A percentile compares a stretch with the other conserved stretches of the same genome.
phyloP scores from a whole-genome alignment of 2,888 invertebrate species.

The Amiota mariae region DNA sequence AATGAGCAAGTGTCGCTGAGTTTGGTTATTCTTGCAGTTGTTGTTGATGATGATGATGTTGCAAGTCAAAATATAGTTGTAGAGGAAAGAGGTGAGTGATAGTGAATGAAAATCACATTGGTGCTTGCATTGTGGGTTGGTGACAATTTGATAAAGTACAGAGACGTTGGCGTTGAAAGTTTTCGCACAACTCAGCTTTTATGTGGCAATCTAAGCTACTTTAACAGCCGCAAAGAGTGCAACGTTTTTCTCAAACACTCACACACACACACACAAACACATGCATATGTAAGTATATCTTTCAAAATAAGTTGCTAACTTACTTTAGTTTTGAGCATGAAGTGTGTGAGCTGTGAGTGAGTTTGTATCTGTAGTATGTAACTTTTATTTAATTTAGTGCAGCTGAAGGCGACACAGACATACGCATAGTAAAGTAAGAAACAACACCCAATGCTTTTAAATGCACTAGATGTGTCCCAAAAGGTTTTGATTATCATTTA shows the following conservation, averaged over 20 bases:
- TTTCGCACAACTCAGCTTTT: conserved; percentile 46
- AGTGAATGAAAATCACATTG: conserved; percentile 28
- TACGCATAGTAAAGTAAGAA: too few relatives aligned
- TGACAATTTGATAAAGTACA: conserved; percentile 37
- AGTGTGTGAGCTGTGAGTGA: background rate
- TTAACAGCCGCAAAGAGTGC: conserved; percentile 43
- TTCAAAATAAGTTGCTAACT: background rate
- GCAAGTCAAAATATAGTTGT: too few relatives aligned
- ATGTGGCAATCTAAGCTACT: conserved; percentile 55
- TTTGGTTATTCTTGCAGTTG: too few relatives aligned
- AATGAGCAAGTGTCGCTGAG: background rate
- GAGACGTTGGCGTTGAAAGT: conserved; percentile 11
- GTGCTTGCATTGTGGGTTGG: conserved; percentile 31
- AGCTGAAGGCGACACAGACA: background rate
- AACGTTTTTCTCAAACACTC: conserved; percentile 21
- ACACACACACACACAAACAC: conserved; percentile 13
- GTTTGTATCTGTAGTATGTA: background rate
- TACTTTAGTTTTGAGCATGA: background rate
- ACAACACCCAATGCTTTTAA: too few relatives aligned
- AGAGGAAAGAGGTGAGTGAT: too few relatives aligned
- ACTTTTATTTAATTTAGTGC: conserved; percentile 25
- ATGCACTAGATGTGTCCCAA: too few relatives aligned
- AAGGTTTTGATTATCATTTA: too few relatives aligned
- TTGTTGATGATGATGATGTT: too few relatives aligned
- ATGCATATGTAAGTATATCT: background rate